Percentiles rank a stretch among this genome's conserved stretches.
Conservation (phyloP, 2,113 vertebrate species). For the Rallus limicola region DNA sequence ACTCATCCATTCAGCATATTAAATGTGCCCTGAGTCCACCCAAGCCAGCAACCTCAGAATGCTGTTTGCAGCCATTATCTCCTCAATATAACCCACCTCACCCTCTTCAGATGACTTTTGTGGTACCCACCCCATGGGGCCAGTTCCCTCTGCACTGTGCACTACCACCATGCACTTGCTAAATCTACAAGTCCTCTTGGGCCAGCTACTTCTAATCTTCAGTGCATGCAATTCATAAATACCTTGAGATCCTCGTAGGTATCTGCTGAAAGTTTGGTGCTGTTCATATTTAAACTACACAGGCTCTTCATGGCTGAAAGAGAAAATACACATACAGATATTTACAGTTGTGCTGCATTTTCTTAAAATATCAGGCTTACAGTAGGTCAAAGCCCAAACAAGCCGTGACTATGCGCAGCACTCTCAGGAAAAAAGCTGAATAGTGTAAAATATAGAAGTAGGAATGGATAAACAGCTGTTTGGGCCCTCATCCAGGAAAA, state of each 20-base stretch:
- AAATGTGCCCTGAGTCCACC: not conserved
- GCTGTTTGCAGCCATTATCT: not conserved
- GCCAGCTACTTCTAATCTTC: not conserved
- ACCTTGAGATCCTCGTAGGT: slow-evolving; percentile 99
- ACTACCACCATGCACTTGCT: not conserved
- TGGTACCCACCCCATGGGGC: not conserved
- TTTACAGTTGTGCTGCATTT: not conserved
- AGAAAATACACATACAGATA: slow-evolving; percentile 18
- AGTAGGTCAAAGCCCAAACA: slow-evolving; percentile 23
- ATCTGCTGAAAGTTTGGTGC: slow-evolving; percentile 98
- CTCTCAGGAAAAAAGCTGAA: slow-evolving; percentile 44
- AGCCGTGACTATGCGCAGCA: not conserved
- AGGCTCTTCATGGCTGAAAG: slow-evolving; percentile 96
- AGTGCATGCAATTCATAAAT: slow-evolving; percentile 26
- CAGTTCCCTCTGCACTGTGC: not conserved
- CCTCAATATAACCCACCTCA: not conserved
- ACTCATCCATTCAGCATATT: not conserved
- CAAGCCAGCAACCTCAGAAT: not conserved
- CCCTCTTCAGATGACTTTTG: not conserved
- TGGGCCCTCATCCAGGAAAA: slow-evolving; percentile 62
- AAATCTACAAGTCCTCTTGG: not conserved
- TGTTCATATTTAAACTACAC: slow-evolving; percentile 99
- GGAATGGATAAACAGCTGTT: slow-evolving; percentile 59
- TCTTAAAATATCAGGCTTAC: not conserved
- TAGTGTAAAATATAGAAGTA: slow-evolving; percentile 50